Conservation (phyloP, 2,888 invertebrate genomes). For the Sthenelais limicola region DNA sequence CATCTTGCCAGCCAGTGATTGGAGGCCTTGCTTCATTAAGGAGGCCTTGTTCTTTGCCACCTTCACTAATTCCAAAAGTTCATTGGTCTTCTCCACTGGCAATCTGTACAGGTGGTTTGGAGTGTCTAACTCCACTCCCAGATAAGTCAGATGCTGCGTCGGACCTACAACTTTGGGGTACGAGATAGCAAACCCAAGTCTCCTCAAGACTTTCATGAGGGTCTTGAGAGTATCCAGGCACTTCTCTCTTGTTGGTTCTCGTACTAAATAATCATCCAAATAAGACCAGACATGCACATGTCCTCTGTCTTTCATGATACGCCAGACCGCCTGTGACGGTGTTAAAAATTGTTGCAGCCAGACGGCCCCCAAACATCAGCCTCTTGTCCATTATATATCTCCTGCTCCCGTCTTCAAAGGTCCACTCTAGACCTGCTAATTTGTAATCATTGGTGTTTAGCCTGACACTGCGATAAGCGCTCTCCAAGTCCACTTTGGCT, state of each 20-base stretch:
- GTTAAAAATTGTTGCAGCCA: conserved; percentile 33
- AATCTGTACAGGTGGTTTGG: not conserved
- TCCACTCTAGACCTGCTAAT: conserved; percentile 22
- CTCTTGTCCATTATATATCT: conserved; percentile 3
- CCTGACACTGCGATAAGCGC: conserved; percentile 9
- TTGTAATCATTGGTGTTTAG: not conserved
- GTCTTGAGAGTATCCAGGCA: not conserved
- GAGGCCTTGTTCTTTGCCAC: not conserved
- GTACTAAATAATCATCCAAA: conserved; percentile 30
- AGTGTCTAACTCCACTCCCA: conserved; percentile 22
- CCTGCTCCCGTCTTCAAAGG: not conserved
- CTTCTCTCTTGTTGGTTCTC: not conserved
- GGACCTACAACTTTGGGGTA: conserved; percentile 30
- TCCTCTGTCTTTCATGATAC: conserved; percentile 6
- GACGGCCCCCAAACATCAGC: conserved; percentile 26
- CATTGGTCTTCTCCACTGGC: not conserved
- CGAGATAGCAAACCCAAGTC: conserved; percentile 26
- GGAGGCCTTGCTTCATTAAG: not conserved
- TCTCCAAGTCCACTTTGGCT: conserved; percentile 16
- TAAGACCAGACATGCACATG: not conserved
- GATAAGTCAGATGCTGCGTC: conserved; percentile 3
- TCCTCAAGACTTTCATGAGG: not conserved
- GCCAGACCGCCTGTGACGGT: conserved; percentile 14
- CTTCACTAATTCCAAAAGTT: not conserved
- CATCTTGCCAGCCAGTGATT: not conserved